Conservation (phyloP, 2,888 invertebrate genomes). For the Coleophora deauratella region DNA sequence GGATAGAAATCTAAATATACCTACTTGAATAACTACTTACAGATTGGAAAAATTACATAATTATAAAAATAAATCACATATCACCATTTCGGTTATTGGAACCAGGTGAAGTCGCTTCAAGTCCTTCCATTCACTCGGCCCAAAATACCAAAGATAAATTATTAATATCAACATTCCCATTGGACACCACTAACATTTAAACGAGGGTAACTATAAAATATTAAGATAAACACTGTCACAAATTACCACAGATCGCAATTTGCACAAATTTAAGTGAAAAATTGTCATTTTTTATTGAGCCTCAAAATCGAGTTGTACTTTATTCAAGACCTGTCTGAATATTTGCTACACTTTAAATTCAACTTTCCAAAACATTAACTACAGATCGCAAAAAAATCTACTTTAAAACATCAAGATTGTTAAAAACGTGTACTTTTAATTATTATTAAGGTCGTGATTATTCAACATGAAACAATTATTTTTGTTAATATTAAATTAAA, state of each 20-base stretch:
- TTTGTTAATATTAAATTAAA: too few relatives aligned
- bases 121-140: slow-evolving; percentile 32
- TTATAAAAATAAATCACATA: slow-evolving; percentile 64
- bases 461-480: slow-evolving; percentile 12
- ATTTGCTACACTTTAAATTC: slow-evolving; percentile 28
- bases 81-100: slow-evolving; percentile 29
- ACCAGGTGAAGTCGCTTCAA: slow-evolving; percentile 16
- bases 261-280: too few relatives aligned
- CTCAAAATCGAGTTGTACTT: slow-evolving; percentile 57
- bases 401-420: slow-evolving; percentile 51
- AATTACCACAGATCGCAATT: slow-evolving; percentile 6
- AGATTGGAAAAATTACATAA: slow-evolving; percentile 22
- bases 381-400: slow-evolving; percentile 40
- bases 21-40: too few relatives aligned
- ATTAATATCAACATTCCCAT: slow-evolving; percentile 39
- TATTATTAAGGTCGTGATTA: slow-evolving; percentile 14
- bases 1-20: slow-evolving; percentile 3
- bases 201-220: slow-evolving; percentile 55
- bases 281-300: slow-evolving; percentile 42
- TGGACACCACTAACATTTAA: slow-evolving; percentile 43
- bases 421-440: slow-evolving; percentile 32
- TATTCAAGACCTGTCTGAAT: slow-evolving; percentile 38
- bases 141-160: slow-evolving; percentile 15
- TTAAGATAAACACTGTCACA: slow-evolving; percentile 29
- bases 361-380: slow-evolving; percentile 19